Evolutionary conservation across 1,140 invertebrate species (phyloP), one percentile per base, ranked within the genome.

Genomic region (Cephus cinctus): DNA sequence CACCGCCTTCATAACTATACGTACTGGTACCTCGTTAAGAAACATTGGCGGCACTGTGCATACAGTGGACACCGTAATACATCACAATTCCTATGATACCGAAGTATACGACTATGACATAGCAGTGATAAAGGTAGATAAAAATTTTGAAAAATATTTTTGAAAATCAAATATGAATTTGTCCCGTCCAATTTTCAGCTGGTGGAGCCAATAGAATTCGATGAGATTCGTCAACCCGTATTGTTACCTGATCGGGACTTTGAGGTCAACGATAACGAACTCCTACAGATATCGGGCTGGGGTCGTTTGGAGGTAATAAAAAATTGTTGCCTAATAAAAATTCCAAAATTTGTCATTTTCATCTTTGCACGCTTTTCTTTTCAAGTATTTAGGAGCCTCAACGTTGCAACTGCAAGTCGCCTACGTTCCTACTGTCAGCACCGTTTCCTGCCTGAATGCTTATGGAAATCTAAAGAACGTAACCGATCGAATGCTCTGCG

Each of bases 351-450:
- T n/a, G n/a, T n/a, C n/a, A n/a, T n/a, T n/a, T n/a, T n/a, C n/a
- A n/a, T n/a, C n/a, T 41, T 25, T 41, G 25, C 9, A 16, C 11
- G 5, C 25, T 9, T 42, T 42, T 25, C 22, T n/a, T 20, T 42
- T 19, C 8, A 19, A 44, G 43, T 35, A 19, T 15, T 4, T 16
- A 22, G 43, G 43, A 23, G 2, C 2, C 5, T 3, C 32, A n/a
- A 1, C 18, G 9, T 2, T 1, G 1, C 4, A 35, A 4, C 22
- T 46, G 34, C 5, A 4, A 18, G 39, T 46, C 34, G 9, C 44
- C 11, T 16, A 20, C 3, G 20, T 46, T 38, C 44, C 44, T 11
- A 25, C 39, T 0, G 34, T 46, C 8, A 2, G 14, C 16, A 36
- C 16, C 20, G 14, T 8, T 4, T 27, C 11, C n/a, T 46, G 44